Evolutionary conservation across 2,113 vertebrate genomes (phyloP).

Genomic region (Chionis minor): DNA sequence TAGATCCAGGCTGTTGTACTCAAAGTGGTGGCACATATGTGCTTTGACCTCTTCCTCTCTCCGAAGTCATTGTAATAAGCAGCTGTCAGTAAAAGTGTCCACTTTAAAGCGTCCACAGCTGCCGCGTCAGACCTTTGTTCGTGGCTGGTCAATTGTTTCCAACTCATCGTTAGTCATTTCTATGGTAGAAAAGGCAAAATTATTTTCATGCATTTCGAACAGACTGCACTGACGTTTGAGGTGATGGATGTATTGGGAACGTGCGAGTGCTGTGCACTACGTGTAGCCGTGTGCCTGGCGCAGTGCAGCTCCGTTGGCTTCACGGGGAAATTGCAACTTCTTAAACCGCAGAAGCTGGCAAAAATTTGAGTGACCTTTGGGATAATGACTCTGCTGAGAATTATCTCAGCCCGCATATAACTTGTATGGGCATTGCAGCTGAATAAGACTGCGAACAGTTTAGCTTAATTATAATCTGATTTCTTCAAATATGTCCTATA

Average conservation of each 20-base stretch:
- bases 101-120: background rate
- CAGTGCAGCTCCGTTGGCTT: background rate
- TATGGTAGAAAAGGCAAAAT: background rate
- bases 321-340: background rate
- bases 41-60: background rate
- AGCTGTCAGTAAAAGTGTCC: background rate
- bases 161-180: background rate
- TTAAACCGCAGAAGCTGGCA: background rate
- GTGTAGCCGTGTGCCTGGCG: fast-evolving
- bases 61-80: background rate
- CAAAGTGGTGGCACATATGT: background rate
- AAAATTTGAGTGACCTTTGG: background rate
- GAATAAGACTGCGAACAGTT: fast-evolving
- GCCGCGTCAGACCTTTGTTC: background rate
- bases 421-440: background rate
- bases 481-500: background rate
- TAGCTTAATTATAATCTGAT: background rate
- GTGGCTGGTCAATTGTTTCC: background rate
- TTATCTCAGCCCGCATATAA: background rate
- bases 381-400: background rate
- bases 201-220: background rate
- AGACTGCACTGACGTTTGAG: background rate
- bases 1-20: background rate
- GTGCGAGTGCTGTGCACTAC: fast-evolving
- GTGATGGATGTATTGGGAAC: background rate